Evolutionary conservation across 2,797 vertebrate species (phyloP).

Genomic region (Falco berigora): DNA sequence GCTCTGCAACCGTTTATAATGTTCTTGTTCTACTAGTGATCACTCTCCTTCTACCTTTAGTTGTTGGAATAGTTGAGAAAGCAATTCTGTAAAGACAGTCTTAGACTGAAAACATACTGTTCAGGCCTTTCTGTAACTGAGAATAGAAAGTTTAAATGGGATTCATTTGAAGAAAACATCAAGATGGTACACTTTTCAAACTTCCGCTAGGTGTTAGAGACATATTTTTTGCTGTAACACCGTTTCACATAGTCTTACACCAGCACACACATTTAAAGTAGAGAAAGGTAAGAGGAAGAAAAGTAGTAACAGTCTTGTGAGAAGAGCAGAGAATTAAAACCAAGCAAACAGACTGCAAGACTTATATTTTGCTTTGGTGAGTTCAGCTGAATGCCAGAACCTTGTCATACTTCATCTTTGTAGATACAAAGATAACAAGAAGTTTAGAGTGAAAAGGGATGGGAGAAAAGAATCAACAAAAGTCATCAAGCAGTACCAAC

Average conservation of each 20-base stretch:
- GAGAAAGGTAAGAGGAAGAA: neutral
- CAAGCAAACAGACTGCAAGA: neutral
- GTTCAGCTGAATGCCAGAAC: neutral
- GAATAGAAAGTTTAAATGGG: neutral
- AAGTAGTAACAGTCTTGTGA: neutral
- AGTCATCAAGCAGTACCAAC: neutral
- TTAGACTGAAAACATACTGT: neutral
- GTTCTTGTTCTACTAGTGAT: neutral
- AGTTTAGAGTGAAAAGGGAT: neutral
- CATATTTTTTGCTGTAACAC: neutral
- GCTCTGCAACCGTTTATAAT: neutral
- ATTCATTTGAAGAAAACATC: neutral
- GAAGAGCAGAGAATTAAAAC: neutral
- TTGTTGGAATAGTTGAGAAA: neutral
- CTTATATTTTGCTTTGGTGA: neutral
- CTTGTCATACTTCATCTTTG: neutral
- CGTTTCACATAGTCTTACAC: neutral
- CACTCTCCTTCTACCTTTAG: neutral
- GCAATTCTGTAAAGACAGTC: neutral
- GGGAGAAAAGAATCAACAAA: neutral
- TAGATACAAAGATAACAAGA: neutral
- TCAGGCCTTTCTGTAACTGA: neutral
- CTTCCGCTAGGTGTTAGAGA: neutral
- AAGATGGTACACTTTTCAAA: neutral
- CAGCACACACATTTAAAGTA: neutral